Evolutionary conservation across 2,888 invertebrate species (phyloP).

Genomic region (Suillia variegata): DNA sequence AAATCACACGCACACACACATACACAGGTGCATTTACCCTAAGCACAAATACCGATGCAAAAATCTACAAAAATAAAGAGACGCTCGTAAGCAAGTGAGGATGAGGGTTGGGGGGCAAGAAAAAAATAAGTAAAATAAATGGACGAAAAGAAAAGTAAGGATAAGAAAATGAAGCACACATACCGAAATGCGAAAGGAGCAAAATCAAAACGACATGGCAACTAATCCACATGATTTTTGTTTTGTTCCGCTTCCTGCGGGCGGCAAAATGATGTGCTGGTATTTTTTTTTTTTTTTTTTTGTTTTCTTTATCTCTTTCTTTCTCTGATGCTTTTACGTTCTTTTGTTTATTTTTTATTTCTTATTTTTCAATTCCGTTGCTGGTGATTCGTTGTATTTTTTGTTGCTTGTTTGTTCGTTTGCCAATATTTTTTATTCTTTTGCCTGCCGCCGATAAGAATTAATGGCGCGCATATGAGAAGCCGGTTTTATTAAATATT

Average conservation of each 20-base stretch:
- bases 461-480: not conserved
- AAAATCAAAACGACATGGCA: slow-evolving; percentile 59
- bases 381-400: not conserved
- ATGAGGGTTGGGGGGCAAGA: no score
- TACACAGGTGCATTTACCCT: no score
- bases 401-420: not conserved
- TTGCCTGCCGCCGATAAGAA: no score
- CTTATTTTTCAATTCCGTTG: no score
- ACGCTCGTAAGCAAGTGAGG: no score
- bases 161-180: slow-evolving; percentile 34
- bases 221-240: slow-evolving; percentile 61
- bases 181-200: slow-evolving; percentile 59
- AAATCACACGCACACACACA: not conserved
- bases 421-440: not conserved
- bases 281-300: not conserved
- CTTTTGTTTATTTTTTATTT: no score
- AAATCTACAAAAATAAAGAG: no score
- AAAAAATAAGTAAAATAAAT: not conserved
- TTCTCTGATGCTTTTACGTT: no score
- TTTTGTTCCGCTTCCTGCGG: slow-evolving; percentile 1
- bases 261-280: not conserved
- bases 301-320: not conserved
- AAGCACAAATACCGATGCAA: no score
- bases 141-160: not conserved
- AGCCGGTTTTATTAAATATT: no score